Evolutionary conservation across 2,888 invertebrate genomes (phyloP), one percentile per base, ranked within the genome.

Genomic region (Galeopsomyia nigrocyanea): DNA sequence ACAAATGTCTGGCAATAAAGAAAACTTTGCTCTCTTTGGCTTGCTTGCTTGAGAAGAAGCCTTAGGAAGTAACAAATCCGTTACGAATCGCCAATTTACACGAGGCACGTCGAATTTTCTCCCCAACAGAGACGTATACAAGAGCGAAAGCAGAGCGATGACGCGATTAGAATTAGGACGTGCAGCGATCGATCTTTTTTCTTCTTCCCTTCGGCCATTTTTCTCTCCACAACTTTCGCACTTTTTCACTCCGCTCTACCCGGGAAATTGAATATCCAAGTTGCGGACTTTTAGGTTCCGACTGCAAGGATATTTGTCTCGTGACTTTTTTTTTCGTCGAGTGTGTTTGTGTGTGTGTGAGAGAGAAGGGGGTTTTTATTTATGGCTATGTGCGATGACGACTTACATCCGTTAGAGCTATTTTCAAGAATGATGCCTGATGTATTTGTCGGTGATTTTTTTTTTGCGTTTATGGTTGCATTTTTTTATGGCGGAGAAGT

Each of bases 121-220:
- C n/a, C 49, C 16, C 13, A 14, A 47, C 60, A 17, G 19, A 17
- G 53, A 60, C 19, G 57, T 21, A 16, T 51, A 9, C 39, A 14
- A 10, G 16, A 16, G 21, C 22, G 49, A 47, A 22, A 49, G 13
- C 50, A 73, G 69, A 74, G 50, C 55, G 64, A 74, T 74, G 68
- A 68, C 61, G 57, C 69, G 65, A 75, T 75, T 68, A 72, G 60
- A 72, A 66, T 65, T 66, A 62, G 75, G 72, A 71, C 66, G 65
- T 49, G 66, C 46, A 1, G 39, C 60, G 51, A 70, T 74, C 62
- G 71, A 71, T 70, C 71, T 39, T 7, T 5, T 39, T 1, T 13
- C 10, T 13, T 13, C 39, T 39, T 39, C 39, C 10, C 66, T 56
- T 31, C 55, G 62, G 60, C 65, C 73, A 19, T 19, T 63, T 67